Conservation (phyloP, 2,113 vertebrate species). For the Ursus arctos region DNA sequence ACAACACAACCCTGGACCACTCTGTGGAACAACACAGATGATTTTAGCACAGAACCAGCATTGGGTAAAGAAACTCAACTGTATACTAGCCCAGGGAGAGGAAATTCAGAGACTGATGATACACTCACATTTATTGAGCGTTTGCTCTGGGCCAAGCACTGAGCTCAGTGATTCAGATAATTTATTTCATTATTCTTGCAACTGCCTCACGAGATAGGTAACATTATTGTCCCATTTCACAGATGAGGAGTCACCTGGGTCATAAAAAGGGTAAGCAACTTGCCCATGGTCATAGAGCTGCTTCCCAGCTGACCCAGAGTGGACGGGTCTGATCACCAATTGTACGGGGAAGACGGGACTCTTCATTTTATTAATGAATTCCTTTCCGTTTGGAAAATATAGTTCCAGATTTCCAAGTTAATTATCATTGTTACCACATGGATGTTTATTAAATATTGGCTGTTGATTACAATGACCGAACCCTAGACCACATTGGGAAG, state of each 20-base stretch:
- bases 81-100: not conserved
- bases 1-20: not conserved
- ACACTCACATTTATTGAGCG: fast-evolving
- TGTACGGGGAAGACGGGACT: not conserved
- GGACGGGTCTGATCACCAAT: not conserved
- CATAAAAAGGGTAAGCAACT: not conserved
- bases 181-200: not conserved
- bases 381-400: not conserved
- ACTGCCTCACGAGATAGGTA: not conserved
- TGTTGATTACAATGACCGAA: not conserved
- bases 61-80: not conserved
- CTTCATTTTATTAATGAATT: not conserved
- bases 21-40: not conserved
- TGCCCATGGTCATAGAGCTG: not conserved
- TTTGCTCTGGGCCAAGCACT: not conserved
- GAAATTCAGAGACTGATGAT: not conserved
- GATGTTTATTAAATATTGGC: not conserved
- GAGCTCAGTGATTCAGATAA: not conserved
- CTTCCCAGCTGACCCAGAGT: not conserved
- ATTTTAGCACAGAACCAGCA: not conserved
- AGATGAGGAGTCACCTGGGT: not conserved
- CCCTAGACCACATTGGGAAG: not conserved
- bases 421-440: not conserved
- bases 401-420: not conserved
- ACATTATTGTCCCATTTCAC: not conserved